phyloP scores from a whole-genome alignment of 1,140 invertebrate species.

The Trachelipus rathkii region DNA sequence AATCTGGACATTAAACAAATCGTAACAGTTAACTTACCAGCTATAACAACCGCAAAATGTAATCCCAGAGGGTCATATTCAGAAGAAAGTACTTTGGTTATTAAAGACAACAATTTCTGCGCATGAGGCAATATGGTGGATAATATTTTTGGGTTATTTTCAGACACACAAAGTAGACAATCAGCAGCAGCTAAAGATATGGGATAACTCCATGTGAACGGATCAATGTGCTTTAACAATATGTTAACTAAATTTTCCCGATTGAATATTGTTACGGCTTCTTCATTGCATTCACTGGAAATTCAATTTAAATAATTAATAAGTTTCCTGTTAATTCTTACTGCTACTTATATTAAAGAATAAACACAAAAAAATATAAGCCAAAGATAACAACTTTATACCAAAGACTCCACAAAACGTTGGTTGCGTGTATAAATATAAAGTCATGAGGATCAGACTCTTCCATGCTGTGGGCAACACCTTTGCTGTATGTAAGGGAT shows the following conservation, averaged over 20 bases:
- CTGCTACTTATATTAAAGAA: no score
- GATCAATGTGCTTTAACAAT: conserved; percentile 61
- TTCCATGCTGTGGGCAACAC: background rate
- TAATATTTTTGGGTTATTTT: conserved; percentile 60
- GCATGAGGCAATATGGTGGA: conserved; percentile 20
- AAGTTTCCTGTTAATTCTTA: conserved; percentile 55
- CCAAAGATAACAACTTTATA: no score
- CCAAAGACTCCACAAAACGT: conserved; percentile 66
- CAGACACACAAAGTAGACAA: conserved; percentile 63
- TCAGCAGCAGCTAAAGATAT: conserved; percentile 53
- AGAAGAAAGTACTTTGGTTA: conserved; percentile 20
- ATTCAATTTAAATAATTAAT: no score
- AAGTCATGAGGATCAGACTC: conserved; percentile 58
- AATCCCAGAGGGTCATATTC: conserved; percentile 52
- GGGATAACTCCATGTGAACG: conserved; percentile 55
- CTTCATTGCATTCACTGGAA: conserved; percentile 57
- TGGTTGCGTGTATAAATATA: conserved; percentile 63
- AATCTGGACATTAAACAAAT: background rate
- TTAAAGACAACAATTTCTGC: conserved; percentile 1
- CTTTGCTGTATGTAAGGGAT: conserved; percentile 22
- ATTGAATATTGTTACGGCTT: conserved; percentile 63
- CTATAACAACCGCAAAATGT: conserved; percentile 57
- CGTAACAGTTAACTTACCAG: conserved; percentile 51
- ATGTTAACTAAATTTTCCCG: conserved; percentile 61
- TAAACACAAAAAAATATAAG: no score